Percentiles rank a stretch among this genome's conserved stretches.
Evolutionary conservation across 2,888 invertebrate species (phyloP).

Genomic region (Parelbella ahira): DNA sequence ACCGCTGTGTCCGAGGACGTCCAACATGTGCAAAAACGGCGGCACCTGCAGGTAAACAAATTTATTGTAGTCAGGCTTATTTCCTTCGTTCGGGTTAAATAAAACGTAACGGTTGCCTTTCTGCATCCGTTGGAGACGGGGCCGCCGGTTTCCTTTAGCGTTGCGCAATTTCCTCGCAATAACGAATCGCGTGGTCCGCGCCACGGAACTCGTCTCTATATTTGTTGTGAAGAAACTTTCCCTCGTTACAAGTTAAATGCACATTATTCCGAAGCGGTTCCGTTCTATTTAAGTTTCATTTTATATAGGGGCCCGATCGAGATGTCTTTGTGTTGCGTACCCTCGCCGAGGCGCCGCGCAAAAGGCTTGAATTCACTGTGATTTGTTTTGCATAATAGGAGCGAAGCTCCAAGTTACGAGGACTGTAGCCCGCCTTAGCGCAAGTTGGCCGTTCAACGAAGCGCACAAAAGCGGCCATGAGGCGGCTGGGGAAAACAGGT

Average conservation of each 20-base stretch:
- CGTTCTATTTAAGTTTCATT: constrained; percentile 46
- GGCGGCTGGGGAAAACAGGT: constrained; percentile 19
- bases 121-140: constrained; percentile 35
- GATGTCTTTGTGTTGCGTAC: constrained; percentile 2
- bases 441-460: constrained; percentile 1
- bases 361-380: constrained; percentile 19
- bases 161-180: constrained; percentile 48
- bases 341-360: not conserved
- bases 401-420: constrained; percentile 11
- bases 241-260: constrained; percentile 40
- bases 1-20: constrained; percentile 84
- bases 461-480: constrained; percentile 9
- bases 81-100: too few relatives aligned
- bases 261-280: constrained; percentile 18
- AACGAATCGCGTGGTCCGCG: constrained; percentile 45
- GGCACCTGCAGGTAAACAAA: constrained; percentile 89
- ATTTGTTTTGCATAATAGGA: constrained; percentile 17
- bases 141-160: constrained; percentile 26
- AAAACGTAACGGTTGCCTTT: constrained; percentile 5
- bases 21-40: constrained; percentile 87
- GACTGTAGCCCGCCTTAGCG: not conserved
- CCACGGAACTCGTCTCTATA: constrained; percentile 43
- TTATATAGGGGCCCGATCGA: constrained; percentile 19
- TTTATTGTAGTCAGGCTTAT: too few relatives aligned
- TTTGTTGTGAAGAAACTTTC: constrained; percentile 45